phyloP scores from a whole-genome alignment of 2,113 vertebrate genomes.

The Panthera tigris region DNA sequence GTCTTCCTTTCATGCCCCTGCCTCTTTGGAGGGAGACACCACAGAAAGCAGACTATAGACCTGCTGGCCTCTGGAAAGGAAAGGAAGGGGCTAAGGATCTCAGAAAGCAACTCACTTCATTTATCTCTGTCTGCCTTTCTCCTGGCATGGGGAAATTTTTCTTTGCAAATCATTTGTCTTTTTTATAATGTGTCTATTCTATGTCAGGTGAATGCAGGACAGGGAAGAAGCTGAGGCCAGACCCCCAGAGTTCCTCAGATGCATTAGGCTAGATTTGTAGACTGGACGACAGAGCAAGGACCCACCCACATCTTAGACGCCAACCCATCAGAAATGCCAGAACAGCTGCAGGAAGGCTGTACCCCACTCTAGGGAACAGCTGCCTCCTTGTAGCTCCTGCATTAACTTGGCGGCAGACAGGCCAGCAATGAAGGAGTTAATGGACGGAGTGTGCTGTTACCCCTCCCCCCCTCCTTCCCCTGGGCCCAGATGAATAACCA shows the following conservation, averaged over 20 bases:
- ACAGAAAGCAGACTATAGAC: neutral
- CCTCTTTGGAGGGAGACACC: neutral
- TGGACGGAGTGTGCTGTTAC: neutral
- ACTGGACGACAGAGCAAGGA: neutral
- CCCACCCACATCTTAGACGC: neutral
- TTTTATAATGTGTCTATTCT: slow-evolving; percentile 34
- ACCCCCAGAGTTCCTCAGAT: neutral
- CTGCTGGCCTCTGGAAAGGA: neutral
- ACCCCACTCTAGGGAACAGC: neutral
- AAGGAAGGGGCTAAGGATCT: neutral
- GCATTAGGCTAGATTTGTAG: neutral
- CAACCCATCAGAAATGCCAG: neutral
- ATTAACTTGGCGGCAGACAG: neutral
- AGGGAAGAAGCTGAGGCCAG: neutral
- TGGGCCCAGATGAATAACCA: slow-evolving; percentile 63
- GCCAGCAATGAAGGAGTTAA: slow-evolving; percentile 58
- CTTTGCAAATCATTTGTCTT: slow-evolving; percentile 44
- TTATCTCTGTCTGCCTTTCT: slow-evolving; percentile 41
- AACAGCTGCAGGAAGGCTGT: no score
- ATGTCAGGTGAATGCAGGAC: neutral
- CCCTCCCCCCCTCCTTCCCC: neutral
- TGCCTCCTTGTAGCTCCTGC: neutral
- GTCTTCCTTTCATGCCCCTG: neutral
- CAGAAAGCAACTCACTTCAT: neutral
- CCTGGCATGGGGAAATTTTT: slow-evolving; percentile 12